Percentiles rank a stretch among this genome's conserved stretches.
Evolutionary conservation across 2,113 vertebrate species (phyloP).

Genomic region (Phaethon lepturus): DNA sequence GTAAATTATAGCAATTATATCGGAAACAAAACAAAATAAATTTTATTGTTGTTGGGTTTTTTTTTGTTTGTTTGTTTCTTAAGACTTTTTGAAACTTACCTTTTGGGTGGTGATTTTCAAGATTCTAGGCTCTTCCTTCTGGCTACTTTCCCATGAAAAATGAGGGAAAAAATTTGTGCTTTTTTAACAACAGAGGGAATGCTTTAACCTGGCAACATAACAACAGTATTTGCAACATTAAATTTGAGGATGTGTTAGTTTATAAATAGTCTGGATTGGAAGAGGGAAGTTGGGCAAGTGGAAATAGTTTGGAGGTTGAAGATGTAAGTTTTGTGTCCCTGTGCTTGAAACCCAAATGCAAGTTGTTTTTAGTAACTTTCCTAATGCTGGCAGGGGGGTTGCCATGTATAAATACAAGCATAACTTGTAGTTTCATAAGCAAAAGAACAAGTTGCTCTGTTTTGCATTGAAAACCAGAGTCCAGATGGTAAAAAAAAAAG

Average conservation of each 20-base stretch:
- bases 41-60: no score
- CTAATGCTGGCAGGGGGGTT: not conserved
- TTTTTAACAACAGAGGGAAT: not conserved
- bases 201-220: not conserved
- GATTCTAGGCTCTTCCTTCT: not conserved
- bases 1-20: not conserved
- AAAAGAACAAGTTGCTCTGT: not conserved
- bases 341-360: not conserved
- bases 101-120: not conserved
- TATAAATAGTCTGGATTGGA: not conserved
- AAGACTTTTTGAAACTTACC: not conserved
- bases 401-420: not conserved
- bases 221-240: not conserved
- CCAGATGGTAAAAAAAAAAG: not conserved
- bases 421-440: not conserved
- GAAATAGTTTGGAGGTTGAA: not conserved
- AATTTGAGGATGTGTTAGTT: not conserved
- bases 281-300: not conserved
- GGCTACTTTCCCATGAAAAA: not conserved
- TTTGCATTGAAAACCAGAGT: not conserved
- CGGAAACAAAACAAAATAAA: not conserved
- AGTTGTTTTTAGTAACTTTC: not conserved
- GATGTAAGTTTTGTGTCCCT: not conserved
- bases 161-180: not conserved
- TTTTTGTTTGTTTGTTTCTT: not conserved